Percentiles rank a stretch among this genome's conserved stretches.
Evolutionary conservation across 2,888 invertebrate genomes (phyloP).

Genomic region (Phyllotreta cruciferae): DNA sequence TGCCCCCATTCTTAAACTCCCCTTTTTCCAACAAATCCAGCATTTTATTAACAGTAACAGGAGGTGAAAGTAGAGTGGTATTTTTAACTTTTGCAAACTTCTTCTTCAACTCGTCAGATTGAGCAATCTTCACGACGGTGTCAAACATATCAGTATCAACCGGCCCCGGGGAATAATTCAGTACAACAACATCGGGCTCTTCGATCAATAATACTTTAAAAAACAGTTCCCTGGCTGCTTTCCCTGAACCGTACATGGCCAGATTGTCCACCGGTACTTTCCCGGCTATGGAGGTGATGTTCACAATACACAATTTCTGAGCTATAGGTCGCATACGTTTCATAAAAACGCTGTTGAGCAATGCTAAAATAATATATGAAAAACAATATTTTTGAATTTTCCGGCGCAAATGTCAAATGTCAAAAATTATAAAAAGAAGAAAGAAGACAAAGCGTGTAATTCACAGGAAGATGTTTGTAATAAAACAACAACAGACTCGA

Average conservation of each 20-base stretch:
- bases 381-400: conserved; percentile 1
- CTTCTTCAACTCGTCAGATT: conserved; percentile 67
- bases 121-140: conserved; percentile 67
- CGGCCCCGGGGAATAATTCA: conserved; percentile 93
- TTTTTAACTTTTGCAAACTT: conserved; percentile 69
- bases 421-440: neutral
- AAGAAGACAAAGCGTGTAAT: neutral
- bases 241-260: conserved; percentile 83
- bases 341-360: conserved; percentile 76
- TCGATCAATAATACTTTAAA: conserved; percentile 85
- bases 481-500: too few species aligned
- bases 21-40: conserved; percentile 72
- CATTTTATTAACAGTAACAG: conserved; percentile 78
- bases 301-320: conserved; percentile 68
- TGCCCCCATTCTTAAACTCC: conserved; percentile 80
- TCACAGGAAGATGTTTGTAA: too few species aligned
- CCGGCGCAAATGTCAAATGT: neutral
- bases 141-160: conserved; percentile 90
- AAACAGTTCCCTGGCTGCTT: conserved; percentile 90
- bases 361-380: too few species aligned
- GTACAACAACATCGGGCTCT: conserved; percentile 73
- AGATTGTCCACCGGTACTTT: conserved; percentile 79
- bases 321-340: conserved; percentile 55
- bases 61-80: conserved; percentile 72
- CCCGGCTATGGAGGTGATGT: conserved; percentile 85